Evolutionary conservation across 2,113 vertebrate species (phyloP).

Genomic region (Centropus bengalensis): DNA sequence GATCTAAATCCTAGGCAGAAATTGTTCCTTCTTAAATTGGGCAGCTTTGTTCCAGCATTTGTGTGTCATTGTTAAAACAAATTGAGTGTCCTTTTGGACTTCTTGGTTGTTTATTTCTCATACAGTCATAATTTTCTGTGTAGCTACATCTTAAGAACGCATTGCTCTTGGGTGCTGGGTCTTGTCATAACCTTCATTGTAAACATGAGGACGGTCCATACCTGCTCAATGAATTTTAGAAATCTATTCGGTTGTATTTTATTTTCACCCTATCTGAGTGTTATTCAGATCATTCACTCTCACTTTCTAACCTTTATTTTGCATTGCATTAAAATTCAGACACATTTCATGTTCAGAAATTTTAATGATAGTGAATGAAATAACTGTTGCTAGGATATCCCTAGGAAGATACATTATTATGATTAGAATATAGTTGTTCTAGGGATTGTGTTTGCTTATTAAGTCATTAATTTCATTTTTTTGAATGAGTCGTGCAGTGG

Average conservation of each 20-base stretch:
- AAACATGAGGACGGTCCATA: background rate
- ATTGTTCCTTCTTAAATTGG: background rate
- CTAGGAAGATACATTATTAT: background rate
- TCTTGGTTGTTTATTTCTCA: background rate
- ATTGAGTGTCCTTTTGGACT: background rate
- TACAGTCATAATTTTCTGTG: background rate
- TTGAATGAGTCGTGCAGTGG: background rate
- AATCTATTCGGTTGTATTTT: background rate
- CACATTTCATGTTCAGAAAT: background rate
- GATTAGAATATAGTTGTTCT: slow-evolving; percentile 27
- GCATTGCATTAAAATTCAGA: background rate
- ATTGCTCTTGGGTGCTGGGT: background rate
- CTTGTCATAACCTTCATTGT: background rate
- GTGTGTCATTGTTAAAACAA: background rate
- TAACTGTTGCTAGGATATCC: background rate
- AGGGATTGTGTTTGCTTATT: slow-evolving; percentile 11
- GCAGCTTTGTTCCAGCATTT: background rate
- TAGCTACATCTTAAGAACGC: background rate
- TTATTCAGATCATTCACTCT: background rate
- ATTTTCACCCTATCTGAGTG: background rate
- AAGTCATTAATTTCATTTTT: background rate
- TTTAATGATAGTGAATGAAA: slow-evolving; percentile 2
- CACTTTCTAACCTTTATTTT: background rate
- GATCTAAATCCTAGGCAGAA: background rate
- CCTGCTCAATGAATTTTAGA: background rate